These are phyloP conservation scores for Amphipyra tragopoginis DNA, from an alignment of 2,888 invertebrate species.

Conservation along the genomic window DNA sequence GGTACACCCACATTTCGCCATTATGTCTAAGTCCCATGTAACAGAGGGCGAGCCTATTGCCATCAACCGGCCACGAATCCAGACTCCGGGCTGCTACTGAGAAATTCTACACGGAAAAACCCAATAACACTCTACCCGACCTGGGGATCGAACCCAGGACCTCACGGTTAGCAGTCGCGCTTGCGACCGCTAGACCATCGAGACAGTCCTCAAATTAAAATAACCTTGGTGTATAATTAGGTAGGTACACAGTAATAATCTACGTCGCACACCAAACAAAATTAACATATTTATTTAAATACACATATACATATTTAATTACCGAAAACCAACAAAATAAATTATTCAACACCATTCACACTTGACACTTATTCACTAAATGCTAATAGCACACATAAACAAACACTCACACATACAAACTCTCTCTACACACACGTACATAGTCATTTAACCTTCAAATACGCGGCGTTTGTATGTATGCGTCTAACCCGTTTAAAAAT, in stretches of 20 bases:
- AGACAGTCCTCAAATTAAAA: no score
- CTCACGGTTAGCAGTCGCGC: no score
- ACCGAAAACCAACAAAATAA: slow-evolving; percentile 67
- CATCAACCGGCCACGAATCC: no score
- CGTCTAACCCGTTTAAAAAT: slow-evolving; percentile 78
- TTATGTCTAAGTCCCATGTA: no score
- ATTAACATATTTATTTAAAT: slow-evolving; percentile 40
- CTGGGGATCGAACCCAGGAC: no score
- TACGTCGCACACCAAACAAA: slow-evolving; percentile 17
- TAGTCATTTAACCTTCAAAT: slow-evolving; percentile 9
- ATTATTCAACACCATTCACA: slow-evolving; percentile 71
- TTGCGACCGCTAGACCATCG: no score
- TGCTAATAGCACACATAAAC: slow-evolving; percentile 76
- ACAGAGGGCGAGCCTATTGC: no score
- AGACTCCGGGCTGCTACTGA: no score
- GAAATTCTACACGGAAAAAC: no score
- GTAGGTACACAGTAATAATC: slow-evolving; percentile 1
- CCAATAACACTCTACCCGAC: no score
- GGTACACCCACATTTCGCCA: no score
- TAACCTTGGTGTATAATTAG: slow-evolving; percentile 23
- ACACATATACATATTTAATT: slow-evolving; percentile 44
- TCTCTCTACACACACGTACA: slow-evolving; percentile 9
- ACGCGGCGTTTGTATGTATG: slow-evolving; percentile 66
- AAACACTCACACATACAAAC: slow-evolving; percentile 18
- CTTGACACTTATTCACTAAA: slow-evolving; percentile 81